These are phyloP conservation scores for Mirounga angustirostris DNA, from an alignment of 2,113 vertebrate species.

Conservation along the genomic window DNA sequence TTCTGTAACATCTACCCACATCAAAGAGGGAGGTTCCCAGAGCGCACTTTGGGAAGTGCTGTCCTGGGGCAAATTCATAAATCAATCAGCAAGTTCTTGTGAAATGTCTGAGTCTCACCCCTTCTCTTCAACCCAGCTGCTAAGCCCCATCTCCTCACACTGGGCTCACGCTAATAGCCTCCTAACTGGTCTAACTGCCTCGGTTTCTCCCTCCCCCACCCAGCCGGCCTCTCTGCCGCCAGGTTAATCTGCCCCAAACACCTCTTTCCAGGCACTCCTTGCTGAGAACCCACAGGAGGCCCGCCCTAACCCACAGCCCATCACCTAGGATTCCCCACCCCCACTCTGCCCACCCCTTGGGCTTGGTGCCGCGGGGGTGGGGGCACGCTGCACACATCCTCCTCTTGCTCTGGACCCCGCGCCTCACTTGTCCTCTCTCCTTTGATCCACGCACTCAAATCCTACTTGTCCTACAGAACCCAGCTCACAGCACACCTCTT, in stretches of 20 bases:
- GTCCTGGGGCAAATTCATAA: conserved; percentile 54
- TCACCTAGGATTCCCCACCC: not conserved
- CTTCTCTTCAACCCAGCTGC: not conserved
- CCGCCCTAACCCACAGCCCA: not conserved
- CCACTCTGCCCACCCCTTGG: rapidly evolving
- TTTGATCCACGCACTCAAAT: not conserved
- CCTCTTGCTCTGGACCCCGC: not conserved
- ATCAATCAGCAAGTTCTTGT: conserved; percentile 58
- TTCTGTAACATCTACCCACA: conserved; percentile 61
- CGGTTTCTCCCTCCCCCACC: not conserved
- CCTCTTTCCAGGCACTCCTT: conserved; percentile 39
- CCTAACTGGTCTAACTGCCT: conserved; percentile 61
- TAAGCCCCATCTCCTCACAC: not conserved
- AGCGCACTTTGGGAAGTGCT: conserved; percentile 37
- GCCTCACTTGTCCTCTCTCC: not conserved
- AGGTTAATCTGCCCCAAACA: conserved; percentile 61
- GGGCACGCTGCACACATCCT: too few relatives aligned
- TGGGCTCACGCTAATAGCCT: not conserved
- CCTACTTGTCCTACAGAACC: not conserved
- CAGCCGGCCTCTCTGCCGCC: not conserved
- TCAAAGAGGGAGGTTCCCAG: conserved; percentile 50
- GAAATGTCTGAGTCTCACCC: conserved; percentile 48
- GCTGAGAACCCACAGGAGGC: not conserved
- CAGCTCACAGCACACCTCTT: not conserved
- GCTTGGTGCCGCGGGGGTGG: not conserved